These are phyloP conservation scores for Telenomus remus DNA, from an alignment of 1,140 invertebrate genomes.

Conservation along the genomic window DNA sequence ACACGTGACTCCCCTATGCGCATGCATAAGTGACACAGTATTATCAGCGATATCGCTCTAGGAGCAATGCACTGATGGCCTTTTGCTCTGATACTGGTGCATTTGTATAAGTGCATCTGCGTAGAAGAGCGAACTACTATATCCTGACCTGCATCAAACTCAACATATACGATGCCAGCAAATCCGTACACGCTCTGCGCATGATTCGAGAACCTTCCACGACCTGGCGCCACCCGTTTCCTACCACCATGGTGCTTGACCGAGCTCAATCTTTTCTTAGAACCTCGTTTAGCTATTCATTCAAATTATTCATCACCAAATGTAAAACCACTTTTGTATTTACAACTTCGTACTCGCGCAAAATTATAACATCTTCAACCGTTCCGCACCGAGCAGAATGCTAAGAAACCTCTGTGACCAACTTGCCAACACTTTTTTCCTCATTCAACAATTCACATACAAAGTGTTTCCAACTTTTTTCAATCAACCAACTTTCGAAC, in stretches of 20 bases:
- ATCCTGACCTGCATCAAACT: slow-evolving; percentile 68
- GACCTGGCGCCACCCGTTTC: slow-evolving; percentile 52
- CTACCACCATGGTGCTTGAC: slow-evolving; percentile 48
- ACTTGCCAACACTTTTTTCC: too few species aligned
- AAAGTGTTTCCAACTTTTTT: too few species aligned
- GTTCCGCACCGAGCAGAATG: too few species aligned
- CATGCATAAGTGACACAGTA: slow-evolving; percentile 49
- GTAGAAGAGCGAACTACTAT: slow-evolving; percentile 61
- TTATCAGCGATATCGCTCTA: slow-evolving; percentile 60
- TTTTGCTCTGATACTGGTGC: slow-evolving; percentile 55
- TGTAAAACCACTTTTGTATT: slow-evolving; percentile 7
- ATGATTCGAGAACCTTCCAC: slow-evolving; percentile 58
- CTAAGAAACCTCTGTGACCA: too few species aligned
- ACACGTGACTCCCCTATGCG: slow-evolving; percentile 26
- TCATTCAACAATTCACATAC: too few species aligned
- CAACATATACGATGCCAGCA: slow-evolving; percentile 47
- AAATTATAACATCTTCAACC: not conserved
- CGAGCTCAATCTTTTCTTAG: slow-evolving; percentile 54
- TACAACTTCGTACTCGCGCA: not conserved
- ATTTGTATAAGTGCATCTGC: slow-evolving; percentile 64
- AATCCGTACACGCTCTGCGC: slow-evolving; percentile 53
- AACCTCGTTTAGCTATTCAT: slow-evolving; percentile 16
- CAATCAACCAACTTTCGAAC: too few species aligned
- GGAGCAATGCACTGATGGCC: slow-evolving; percentile 63
- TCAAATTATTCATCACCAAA: slow-evolving; percentile 35